Base-by-base conservation (phyloP, 2,113 vertebrate species). In the Dascyllus trimaculatus region DNA sequence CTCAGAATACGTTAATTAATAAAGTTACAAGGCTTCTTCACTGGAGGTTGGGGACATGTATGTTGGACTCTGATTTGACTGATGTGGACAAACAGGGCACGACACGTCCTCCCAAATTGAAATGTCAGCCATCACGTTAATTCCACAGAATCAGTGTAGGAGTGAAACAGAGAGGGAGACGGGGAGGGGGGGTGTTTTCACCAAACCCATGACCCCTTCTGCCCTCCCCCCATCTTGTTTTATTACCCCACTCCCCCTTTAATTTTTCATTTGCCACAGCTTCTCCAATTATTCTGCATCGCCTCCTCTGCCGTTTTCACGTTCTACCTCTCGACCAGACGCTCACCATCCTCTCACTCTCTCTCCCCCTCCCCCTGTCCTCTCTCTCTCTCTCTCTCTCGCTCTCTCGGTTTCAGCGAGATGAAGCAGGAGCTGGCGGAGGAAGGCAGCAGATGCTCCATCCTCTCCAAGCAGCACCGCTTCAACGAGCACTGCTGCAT, bases 401-500 rank as follows among this genome's bases (percentile, higher is more conserved):
- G 51, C 78, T 84, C 78, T 75, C 74, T 64, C 62, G 22, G 61
- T 77, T 67, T 67, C 92, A 99, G 98, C n/a, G 98, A 98, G 92
- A 95, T 99, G 95, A 98, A 96, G 94, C 97, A 97, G 94, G 97
- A 96, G 91, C 92, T 99, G 87, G 96, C 95, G 13, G 98, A 98
- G 91, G 98, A 99, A 85, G 96, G 96, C 84, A 97, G 95, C 94
- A 97, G 96, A 92, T 97, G 98, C 91, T 95, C 95, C 88, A 96
- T 99, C 92, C 96, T 99, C 68, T 96, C 96, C 54, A 97, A 96
- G 92, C 97, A 98, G 92, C 95, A 95, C 75, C 96, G 96, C 88
- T 99, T 99, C 86, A 97, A 98, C 7, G 96, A 99, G 86, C 96
- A 95, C 89, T 99, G 98, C 94, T 99, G 98, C 79, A 99, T 99